phyloP scores from a whole-genome alignment of 2,888 invertebrate genomes.

The Anagyrus pseudococci region DNA sequence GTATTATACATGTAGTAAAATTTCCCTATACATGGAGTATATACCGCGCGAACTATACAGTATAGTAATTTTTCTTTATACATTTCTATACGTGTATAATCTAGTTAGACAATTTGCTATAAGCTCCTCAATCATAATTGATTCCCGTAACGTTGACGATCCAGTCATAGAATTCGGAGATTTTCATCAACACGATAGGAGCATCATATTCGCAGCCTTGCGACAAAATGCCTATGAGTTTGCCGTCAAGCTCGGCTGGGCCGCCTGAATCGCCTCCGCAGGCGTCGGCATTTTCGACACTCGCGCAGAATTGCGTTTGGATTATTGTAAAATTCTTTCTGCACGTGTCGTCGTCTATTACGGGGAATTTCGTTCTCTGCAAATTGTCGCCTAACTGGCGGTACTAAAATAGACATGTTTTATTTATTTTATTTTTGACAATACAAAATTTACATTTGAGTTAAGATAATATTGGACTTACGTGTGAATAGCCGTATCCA shows the following conservation, averaged over 20 bases:
- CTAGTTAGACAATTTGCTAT: no score
- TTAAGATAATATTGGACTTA: conserved; percentile 2
- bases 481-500: conserved; percentile 20
- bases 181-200: conserved; percentile 9
- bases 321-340: background rate
- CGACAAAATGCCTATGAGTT: conserved; percentile 14
- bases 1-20: no score
- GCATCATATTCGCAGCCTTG: conserved; percentile 16
- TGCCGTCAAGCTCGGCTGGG: conserved; percentile 12
- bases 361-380: background rate
- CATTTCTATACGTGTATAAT: no score
- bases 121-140: background rate
- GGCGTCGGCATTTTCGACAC: background rate
- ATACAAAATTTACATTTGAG: background rate
- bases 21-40: no score
- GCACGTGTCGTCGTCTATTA: background rate
- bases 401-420: conserved; percentile 2
- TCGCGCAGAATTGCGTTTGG: conserved; percentile 14
- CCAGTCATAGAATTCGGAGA: conserved; percentile 17
- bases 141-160: conserved; percentile 8
- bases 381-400: background rate
- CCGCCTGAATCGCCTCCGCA: conserved; percentile 24
- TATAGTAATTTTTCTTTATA: no score
- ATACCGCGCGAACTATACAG: no score
- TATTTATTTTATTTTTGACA: background rate